Percentiles rank a stretch among this genome's conserved stretches.
Conservation (phyloP, 2,113 vertebrate species). For the Amblyopsis rosae region DNA sequence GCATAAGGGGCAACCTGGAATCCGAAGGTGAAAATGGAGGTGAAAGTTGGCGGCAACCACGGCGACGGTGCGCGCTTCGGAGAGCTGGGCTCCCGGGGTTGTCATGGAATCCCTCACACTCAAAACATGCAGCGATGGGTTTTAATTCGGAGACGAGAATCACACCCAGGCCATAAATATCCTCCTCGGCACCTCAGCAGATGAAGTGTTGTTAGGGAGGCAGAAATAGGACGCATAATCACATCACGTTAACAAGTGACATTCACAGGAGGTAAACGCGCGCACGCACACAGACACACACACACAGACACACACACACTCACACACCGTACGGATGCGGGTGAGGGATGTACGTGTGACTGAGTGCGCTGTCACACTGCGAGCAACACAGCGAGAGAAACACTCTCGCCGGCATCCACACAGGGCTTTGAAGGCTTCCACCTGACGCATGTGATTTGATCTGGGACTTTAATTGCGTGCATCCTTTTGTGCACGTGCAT, state of each 20-base stretch:
- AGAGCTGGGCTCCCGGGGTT: conserved; percentile 20
- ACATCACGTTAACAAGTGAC: conserved; percentile 65
- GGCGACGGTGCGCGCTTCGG: conserved; percentile 47
- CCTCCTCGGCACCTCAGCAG: conserved; percentile 56
- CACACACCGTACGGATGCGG: no score
- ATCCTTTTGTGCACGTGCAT: no score
- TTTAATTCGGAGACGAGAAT: conserved; percentile 52
- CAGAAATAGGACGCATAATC: conserved; percentile 62
- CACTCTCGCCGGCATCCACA: not conserved
- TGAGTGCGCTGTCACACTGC: no score
- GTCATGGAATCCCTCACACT: conserved; percentile 64
- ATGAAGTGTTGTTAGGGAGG: conserved; percentile 62
- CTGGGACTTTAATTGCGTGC: no score
- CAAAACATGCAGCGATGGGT: conserved; percentile 4
- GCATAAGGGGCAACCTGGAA: conserved; percentile 35
- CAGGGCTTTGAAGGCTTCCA: no score
- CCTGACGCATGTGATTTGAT: no score
- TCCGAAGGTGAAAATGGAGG: conserved; percentile 55
- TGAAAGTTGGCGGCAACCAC: conserved; percentile 22
- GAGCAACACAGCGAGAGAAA: no score
- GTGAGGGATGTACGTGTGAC: no score
- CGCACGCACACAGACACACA: not conserved
- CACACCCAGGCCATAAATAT: conserved; percentile 63
- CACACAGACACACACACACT: not conserved
- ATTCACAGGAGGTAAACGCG: conserved; percentile 8